Conservation (phyloP, 2,797 vertebrate species). For the Nyctalus aviator region DNA sequence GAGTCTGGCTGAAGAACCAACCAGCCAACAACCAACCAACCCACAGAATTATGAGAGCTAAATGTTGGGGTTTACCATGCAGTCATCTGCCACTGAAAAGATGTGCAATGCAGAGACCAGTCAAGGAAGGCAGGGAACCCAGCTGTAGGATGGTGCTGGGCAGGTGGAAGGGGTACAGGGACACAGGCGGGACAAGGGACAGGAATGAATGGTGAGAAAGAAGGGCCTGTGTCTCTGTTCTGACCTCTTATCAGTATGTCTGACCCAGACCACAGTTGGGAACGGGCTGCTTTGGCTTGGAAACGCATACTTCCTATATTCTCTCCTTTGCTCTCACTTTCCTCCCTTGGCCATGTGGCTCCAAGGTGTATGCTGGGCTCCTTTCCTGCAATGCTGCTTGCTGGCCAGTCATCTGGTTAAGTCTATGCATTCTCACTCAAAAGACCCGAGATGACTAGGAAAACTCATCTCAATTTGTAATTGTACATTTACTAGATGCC, state of each 20-base stretch:
- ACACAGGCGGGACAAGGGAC: too few relatives aligned
- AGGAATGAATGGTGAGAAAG: neutral
- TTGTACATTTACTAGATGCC: neutral
- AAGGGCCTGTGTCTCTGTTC: neutral
- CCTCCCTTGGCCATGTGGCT: neutral
- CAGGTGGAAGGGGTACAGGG: neutral
- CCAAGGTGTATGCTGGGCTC: neutral
- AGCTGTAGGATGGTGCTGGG: neutral
- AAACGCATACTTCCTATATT: neutral
- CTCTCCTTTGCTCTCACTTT: neutral
- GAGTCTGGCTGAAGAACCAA: fast-evolving
- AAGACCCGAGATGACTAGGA: neutral
- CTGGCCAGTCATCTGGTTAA: neutral
- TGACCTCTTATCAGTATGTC: neutral
- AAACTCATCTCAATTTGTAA: neutral
- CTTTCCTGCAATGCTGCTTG: neutral
- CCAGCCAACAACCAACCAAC: neutral
- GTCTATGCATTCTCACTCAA: neutral
- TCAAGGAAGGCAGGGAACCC: neutral
- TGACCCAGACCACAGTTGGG: neutral
- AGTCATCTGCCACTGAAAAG: neutral
- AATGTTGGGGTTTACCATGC: neutral
- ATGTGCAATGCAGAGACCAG: neutral
- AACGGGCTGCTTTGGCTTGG: neutral
- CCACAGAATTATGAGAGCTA: neutral